Conservation (phyloP, 2,113 vertebrate species). For the Chaetura pelagica region DNA sequence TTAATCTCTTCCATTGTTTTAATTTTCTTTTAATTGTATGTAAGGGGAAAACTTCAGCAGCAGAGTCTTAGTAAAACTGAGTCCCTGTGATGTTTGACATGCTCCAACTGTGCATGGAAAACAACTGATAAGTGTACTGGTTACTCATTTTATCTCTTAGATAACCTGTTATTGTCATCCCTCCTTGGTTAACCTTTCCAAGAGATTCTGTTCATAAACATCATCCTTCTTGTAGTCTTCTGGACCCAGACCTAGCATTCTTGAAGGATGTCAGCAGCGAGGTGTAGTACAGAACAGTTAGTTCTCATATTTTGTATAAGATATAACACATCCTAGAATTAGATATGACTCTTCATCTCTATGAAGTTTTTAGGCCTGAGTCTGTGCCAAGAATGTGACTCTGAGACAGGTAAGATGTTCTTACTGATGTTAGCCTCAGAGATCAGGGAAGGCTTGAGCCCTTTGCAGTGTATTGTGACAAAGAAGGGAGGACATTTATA, state of each 20-base stretch:
- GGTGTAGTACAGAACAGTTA: conserved; percentile 36
- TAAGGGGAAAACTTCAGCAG: background rate
- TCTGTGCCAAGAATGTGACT: background rate
- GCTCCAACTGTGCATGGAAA: background rate
- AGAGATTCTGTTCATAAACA: conserved; percentile 40
- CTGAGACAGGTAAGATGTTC: background rate
- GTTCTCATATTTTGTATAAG: background rate
- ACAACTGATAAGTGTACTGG: background rate
- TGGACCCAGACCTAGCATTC: conserved; percentile 42
- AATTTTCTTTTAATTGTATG: background rate
- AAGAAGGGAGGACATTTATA: background rate
- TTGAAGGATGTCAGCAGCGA: conserved; percentile 41
- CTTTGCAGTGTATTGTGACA: background rate
- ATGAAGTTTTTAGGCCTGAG: background rate
- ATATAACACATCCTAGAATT: background rate
- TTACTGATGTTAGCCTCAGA: background rate
- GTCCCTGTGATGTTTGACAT: background rate
- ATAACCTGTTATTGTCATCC: conserved; percentile 43
- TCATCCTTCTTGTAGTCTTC: conserved; percentile 38
- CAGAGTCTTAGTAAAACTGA: background rate
- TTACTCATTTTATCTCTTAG: conserved; percentile 32
- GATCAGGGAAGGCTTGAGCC: background rate
- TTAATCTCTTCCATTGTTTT: background rate
- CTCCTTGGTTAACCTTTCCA: conserved; percentile 46
- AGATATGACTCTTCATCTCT: background rate